Conservation (phyloP, 2,888 invertebrate genomes). For the Chrysodeixis includens region DNA sequence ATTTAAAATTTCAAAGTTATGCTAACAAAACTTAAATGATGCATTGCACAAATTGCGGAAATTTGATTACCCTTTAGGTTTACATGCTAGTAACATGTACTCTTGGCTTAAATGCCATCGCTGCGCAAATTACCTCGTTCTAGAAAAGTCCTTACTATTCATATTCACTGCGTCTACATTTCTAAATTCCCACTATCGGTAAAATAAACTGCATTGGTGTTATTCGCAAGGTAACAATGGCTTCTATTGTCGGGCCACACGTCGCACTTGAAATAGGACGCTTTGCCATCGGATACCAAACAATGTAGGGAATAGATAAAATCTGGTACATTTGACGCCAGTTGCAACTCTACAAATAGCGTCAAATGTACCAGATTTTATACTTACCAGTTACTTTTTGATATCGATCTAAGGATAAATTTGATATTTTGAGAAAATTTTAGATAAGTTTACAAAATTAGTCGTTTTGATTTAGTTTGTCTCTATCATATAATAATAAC, state of each 20-base stretch:
- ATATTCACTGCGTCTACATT: slow-evolving; percentile 40
- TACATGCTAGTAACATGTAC: too few relatives aligned
- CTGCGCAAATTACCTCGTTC: too few relatives aligned
- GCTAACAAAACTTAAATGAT: too few relatives aligned
- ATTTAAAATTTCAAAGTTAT: too few relatives aligned
- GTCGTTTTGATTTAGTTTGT: too few relatives aligned
- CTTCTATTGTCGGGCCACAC: slow-evolving; percentile 49
- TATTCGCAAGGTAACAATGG: slow-evolving; percentile 36
- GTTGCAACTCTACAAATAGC: not conserved
- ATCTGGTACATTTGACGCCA: slow-evolving; percentile 30
- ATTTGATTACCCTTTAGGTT: too few relatives aligned
- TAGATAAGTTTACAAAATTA: too few relatives aligned
- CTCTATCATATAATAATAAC: too few relatives aligned
- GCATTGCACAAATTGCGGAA: too few relatives aligned
- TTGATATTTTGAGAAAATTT: not conserved
- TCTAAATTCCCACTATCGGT: slow-evolving; percentile 33
- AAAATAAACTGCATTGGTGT: slow-evolving; percentile 36
- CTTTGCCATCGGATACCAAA: slow-evolving; percentile 26
- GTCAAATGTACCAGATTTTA: slow-evolving; percentile 40
- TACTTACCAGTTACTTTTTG: not conserved
- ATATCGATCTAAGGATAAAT: not conserved
- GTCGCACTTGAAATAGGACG: slow-evolving; percentile 39
- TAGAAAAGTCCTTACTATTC: slow-evolving; percentile 12
- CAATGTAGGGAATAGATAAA: slow-evolving; percentile 23
- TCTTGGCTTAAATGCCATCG: too few relatives aligned